Conservation (phyloP, 2,888 invertebrate genomes). For the Mechanitis messenoides region DNA sequence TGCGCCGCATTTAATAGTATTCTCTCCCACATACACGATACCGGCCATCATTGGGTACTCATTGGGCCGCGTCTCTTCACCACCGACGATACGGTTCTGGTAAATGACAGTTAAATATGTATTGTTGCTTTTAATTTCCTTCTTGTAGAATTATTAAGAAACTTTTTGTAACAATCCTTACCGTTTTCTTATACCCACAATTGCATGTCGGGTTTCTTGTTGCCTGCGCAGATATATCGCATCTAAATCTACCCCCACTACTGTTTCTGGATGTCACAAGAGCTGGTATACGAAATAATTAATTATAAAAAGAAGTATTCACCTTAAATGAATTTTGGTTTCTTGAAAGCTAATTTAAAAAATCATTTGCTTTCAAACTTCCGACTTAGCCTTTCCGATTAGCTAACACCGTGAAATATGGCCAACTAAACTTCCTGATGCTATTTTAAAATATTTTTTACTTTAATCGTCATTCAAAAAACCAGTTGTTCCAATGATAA, state of each 20-base stretch:
- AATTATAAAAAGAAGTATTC: no score
- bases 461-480: not conserved
- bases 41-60: conserved; percentile 56
- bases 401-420: no score
- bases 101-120: not conserved
- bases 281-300: conserved; percentile 40
- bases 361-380: no score
- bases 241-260: conserved; percentile 70
- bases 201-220: conserved; percentile 15
- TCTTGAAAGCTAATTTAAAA: no score
- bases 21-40: conserved; percentile 44
- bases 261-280: conserved; percentile 45
- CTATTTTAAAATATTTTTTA: not conserved
- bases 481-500: conserved; percentile 41
- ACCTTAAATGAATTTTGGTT: no score
- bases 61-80: conserved; percentile 49
- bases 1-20: conserved; percentile 66
- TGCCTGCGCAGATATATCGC: conserved; percentile 43
- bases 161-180: conserved; percentile 13
- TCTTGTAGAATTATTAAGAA: not conserved
- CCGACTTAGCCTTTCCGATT: no score
- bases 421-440: no score
- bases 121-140: not conserved
- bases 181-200: conserved; percentile 25
- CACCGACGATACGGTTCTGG: conserved; percentile 64